A percentile compares a stretch with the other conserved stretches of the same genome.
Evolutionary conservation across 2,888 invertebrate genomes (phyloP).

Genomic region (Cyclophora albipunctata): DNA sequence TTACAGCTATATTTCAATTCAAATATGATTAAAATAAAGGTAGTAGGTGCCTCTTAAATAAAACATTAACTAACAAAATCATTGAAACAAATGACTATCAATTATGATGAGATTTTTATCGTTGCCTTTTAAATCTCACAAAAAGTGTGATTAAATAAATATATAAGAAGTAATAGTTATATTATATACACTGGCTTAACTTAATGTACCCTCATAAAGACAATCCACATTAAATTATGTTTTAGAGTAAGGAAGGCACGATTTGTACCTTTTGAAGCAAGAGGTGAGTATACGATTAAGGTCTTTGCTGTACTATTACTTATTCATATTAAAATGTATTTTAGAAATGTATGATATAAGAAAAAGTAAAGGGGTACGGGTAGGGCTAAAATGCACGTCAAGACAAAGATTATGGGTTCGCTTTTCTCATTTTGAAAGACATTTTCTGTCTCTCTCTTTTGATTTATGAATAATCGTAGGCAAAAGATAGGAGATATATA

Average conservation of each 20-base stretch:
- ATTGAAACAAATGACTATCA: not conserved
- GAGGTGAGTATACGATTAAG: no score
- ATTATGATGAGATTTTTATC: not conserved
- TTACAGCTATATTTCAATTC: slow-evolving; percentile 1
- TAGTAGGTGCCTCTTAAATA: slow-evolving; percentile 1
- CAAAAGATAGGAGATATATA: no score
- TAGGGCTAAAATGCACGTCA: no score
- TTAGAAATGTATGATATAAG: no score
- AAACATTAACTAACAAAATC: not conserved
- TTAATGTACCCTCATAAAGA: slow-evolving; percentile 60
- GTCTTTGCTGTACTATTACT: no score
- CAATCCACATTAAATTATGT: slow-evolving; percentile 23
- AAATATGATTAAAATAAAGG: not conserved
- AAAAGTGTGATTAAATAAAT: slow-evolving; percentile 5
- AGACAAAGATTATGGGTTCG: no score
- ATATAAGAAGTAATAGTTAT: slow-evolving; percentile 12
- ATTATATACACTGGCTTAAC: slow-evolving; percentile 51
- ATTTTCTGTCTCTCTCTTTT: no score
- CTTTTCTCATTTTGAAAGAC: no score
- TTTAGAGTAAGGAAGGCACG: slow-evolving; percentile 55
- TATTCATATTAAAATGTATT: no score
- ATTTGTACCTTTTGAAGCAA: slow-evolving; percentile 59
- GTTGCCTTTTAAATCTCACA: not conserved
- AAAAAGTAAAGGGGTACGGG: no score
- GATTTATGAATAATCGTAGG: no score